These are phyloP conservation scores for Penaeus chinensis DNA, from an alignment of 1,140 invertebrate genomes.

Conservation along the genomic window DNA sequence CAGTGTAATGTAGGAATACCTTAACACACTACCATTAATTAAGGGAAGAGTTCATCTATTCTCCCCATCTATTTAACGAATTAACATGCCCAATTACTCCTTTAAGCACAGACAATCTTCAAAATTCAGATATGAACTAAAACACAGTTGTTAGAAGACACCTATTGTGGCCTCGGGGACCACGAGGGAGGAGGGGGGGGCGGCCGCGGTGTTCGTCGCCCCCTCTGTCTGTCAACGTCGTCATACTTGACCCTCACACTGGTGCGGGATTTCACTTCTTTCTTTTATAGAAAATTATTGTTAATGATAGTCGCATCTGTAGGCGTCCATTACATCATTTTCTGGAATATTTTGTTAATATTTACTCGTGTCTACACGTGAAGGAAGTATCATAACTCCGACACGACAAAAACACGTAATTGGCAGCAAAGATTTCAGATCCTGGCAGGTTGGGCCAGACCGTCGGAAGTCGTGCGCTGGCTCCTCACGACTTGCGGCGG, in stretches of 20 bases:
- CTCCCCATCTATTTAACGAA: conserved; percentile 16
- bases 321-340: conserved; percentile 2
- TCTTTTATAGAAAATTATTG: neutral
- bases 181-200: too few relatives aligned
- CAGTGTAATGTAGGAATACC: conserved; percentile 12
- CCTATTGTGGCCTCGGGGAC: too few relatives aligned
- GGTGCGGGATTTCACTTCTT: too few relatives aligned
- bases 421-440: conserved; percentile 49
- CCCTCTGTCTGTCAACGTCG: too few relatives aligned
- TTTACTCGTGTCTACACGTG: conserved; percentile 33
- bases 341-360: conserved; percentile 1
- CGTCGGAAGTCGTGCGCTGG: conserved; percentile 27
- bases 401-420: conserved; percentile 49
- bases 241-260: too few relatives aligned
- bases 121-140: too few relatives aligned
- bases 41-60: conserved; percentile 16
- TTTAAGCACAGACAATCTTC: conserved; percentile 22
- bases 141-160: too few relatives aligned
- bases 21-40: conserved; percentile 46
- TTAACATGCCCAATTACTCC: conserved; percentile 24
- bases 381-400: conserved; percentile 34
- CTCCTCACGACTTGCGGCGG: conserved; percentile 25
- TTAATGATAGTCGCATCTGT: neutral
- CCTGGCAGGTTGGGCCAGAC: conserved; percentile 12
- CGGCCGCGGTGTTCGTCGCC: too few relatives aligned